These are phyloP conservation scores for Asobara japonica DNA, from an alignment of 1,140 invertebrate genomes.

Conservation along the genomic window DNA sequence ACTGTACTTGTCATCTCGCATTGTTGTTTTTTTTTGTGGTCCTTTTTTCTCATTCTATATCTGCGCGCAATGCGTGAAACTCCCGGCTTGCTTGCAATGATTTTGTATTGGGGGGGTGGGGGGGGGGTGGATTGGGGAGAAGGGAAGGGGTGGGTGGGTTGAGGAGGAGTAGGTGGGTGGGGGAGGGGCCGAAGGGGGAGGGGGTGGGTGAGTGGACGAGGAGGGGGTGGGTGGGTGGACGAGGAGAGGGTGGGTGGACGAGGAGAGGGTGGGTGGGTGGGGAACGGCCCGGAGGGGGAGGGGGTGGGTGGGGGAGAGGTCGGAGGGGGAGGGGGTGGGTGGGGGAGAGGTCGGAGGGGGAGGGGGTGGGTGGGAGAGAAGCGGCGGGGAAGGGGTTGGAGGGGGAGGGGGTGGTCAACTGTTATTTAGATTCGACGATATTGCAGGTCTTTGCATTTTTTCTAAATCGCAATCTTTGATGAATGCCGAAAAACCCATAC, in stretches of 20 bases:
- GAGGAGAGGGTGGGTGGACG: slow-evolving; percentile 27
- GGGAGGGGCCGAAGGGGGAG: slow-evolving; percentile 19
- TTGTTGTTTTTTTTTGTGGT: not conserved
- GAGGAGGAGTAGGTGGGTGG: too few relatives aligned
- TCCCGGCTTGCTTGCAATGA: slow-evolving; percentile 39
- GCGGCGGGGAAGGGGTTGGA: slow-evolving; percentile 15
- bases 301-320: slow-evolving; percentile 27
- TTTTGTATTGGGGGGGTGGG: slow-evolving; percentile 31
- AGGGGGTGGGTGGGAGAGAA: too few relatives aligned
- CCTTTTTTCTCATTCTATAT: not conserved
- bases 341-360: slow-evolving; percentile 5
- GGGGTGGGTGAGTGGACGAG: not conserved
- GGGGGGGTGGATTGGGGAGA: not conserved
- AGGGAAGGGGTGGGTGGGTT: too few relatives aligned
- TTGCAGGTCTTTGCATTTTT: not conserved
- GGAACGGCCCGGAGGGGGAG: not conserved
- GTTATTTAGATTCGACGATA: slow-evolving; percentile 16
- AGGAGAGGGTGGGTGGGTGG: too few relatives aligned
- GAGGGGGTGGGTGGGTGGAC: not conserved
- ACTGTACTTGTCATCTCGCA: not conserved
- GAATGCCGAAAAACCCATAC: not conserved
- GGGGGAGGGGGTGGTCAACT: slow-evolving; percentile 12
- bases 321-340: slow-evolving; percentile 12
- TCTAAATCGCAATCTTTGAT: not conserved
- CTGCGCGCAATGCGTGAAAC: slow-evolving; percentile 43